Evolutionary conservation across 2,797 vertebrate species (phyloP), one percentile per base, ranked within the genome.

Genomic region (Muraenolepis orangiensis): DNA sequence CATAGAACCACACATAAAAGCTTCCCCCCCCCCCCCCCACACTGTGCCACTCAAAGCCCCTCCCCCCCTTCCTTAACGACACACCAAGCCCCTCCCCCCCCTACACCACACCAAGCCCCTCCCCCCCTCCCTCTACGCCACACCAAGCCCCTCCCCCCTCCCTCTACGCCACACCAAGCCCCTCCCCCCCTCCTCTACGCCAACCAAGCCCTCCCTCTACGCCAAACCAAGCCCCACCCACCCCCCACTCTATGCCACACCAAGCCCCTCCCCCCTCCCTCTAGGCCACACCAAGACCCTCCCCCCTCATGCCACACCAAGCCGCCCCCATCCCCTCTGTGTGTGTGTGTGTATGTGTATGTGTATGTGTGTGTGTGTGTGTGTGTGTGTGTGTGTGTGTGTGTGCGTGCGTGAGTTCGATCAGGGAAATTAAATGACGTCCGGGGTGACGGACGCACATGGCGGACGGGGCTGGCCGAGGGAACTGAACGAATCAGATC

Each of bases 41-140:
- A 20, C 68, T 6, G 31, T 76, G 66, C 70, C 78, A 81, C 86
- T 79, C 78, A 84, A 74, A 79, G 80, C 78, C 82, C 74, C 67
- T 82, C n/a, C n/a, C n/a, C n/a, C n/a, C n/a, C n/a, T n/a, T n/a
- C n/a, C n/a, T n/a, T n/a, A n/a, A n/a, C n/a, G n/a, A n/a, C n/a
- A n/a, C 86, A 80, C 78, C 85, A 74, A 79, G 80, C 78, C 82
- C 74, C 67, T 82, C 26, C 26, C 64, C 29, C 64, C 26, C 23
- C 28, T 18, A 11, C n/a, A 66, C 64, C 12, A 14, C 13, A 66
- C 26, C 32, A 8, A 79, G 80, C 85, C 86, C 85, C 82, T 82
- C 86, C 78, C 75, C 11, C 5, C 13, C 4, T 66, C n/a, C n/a
- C n/a, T n/a, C n/a, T n/a, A n/a, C n/a, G n/a, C n/a, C n/a, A n/a